These are phyloP conservation scores for Morone saxatilis DNA, from an alignment of 2,113 vertebrate genomes.

Conservation along the genomic window DNA sequence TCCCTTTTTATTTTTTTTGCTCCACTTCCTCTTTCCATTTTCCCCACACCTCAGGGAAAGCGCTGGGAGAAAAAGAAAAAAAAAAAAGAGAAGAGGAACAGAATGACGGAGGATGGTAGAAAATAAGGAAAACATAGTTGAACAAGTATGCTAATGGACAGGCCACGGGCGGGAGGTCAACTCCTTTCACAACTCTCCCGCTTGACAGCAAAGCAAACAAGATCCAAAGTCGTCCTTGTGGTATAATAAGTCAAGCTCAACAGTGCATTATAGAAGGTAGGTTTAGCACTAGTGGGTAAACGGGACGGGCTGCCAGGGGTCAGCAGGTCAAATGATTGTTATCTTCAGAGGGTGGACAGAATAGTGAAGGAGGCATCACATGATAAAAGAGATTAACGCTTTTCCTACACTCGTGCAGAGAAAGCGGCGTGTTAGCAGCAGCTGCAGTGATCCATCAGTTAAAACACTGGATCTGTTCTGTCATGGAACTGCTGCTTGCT, in stretches of 20 bases:
- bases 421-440: constrained; percentile 7
- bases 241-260: constrained; percentile 11
- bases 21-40: constrained; percentile 57
- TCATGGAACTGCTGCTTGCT: too few species aligned
- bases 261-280: background rate
- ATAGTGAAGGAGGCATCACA: constrained; percentile 14
- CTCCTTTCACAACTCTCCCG: background rate
- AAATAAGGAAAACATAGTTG: constrained; percentile 28
- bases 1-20: constrained; percentile 40
- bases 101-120: constrained; percentile 21
- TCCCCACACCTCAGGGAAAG: constrained; percentile 60
- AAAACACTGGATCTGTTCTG: background rate
- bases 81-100: background rate
- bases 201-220: constrained; percentile 25
- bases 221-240: constrained; percentile 21
- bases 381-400: constrained; percentile 15
- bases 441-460: background rate
- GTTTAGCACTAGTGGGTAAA: constrained; percentile 35
- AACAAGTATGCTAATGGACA: constrained; percentile 47
- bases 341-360: constrained; percentile 11
- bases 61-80: constrained; percentile 30
- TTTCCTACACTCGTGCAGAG: background rate
- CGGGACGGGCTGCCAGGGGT: constrained; percentile 12
- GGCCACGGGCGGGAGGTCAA: constrained; percentile 20
- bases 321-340: constrained; percentile 53